Evolutionary conservation across 1,140 invertebrate genomes (phyloP).

Genomic region (Caenorhabditis remanei): DNA sequence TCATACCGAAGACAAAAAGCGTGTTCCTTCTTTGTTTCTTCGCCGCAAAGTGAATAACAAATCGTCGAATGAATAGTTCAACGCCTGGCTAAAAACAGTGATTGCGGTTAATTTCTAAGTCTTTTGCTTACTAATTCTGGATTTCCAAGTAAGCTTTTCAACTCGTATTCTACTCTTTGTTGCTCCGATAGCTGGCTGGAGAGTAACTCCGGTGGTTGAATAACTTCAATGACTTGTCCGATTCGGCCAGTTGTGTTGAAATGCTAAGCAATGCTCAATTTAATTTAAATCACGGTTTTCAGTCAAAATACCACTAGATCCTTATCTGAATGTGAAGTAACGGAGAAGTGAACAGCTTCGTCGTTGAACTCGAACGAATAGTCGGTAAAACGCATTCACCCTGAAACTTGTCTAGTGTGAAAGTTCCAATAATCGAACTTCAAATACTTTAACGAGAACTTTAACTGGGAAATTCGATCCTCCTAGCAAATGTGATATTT

Average conservation of each 20-base stretch:
- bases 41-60: slow-evolving; percentile 57
- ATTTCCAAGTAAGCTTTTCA: slow-evolving; percentile 59
- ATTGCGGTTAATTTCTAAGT: background rate
- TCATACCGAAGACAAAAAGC: slow-evolving; percentile 33
- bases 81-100: slow-evolving; percentile 23
- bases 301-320: slow-evolving; percentile 53
- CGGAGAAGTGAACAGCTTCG: slow-evolving; percentile 55
- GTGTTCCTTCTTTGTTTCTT: background rate
- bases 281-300: background rate
- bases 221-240: slow-evolving; percentile 65
- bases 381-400: slow-evolving; percentile 48
- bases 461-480: background rate
- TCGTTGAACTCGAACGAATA: slow-evolving; percentile 61
- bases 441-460: too few species aligned
- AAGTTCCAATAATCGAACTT: too few species aligned
- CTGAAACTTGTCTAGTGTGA: background rate
- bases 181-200: slow-evolving; percentile 29
- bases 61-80: slow-evolving; percentile 65
- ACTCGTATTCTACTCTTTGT: slow-evolving; percentile 64
- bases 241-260: slow-evolving; percentile 60
- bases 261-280: background rate
- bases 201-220: slow-evolving; percentile 54
- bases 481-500: background rate
- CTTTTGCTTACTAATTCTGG: slow-evolving; percentile 16
- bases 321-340: slow-evolving; percentile 49